phyloP scores from a whole-genome alignment of 2,797 vertebrate species.

The Eleutherodactylus coqui region DNA sequence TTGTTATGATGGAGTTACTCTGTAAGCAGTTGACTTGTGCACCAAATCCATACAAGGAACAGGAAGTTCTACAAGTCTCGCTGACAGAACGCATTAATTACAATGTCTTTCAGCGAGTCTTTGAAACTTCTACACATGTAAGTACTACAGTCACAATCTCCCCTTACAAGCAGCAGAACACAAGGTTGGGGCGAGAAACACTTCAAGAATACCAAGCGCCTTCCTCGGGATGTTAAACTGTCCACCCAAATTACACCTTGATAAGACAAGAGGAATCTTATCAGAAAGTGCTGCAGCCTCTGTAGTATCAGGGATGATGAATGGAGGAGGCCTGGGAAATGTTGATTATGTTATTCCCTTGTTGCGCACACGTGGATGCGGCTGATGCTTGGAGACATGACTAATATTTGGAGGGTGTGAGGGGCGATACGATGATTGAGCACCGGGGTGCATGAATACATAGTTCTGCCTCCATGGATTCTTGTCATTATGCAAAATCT shows the following conservation, averaged over 20 bases:
- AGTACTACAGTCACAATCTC: neutral
- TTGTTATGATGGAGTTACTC: neutral
- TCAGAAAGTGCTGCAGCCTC: neutral
- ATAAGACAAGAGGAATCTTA: conserved; percentile 27
- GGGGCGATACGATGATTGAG: conserved; percentile 25
- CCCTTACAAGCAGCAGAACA: neutral
- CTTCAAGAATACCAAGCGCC: conserved; percentile 4
- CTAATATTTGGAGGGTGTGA: conserved; percentile 2
- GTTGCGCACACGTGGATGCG: neutral
- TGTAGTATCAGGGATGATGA: conserved; percentile 36
- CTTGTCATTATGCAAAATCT: conserved; percentile 64
- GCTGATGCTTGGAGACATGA: conserved; percentile 47
- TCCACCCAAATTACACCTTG: conserved; percentile 13
- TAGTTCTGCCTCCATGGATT: conserved; percentile 41
- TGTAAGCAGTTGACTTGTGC: neutral
- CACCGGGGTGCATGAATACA: neutral
- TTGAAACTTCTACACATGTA: conserved; percentile 8
- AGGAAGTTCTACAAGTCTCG: conserved; percentile 31
- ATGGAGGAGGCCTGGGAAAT: conserved; percentile 8
- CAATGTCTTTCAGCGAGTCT: neutral
- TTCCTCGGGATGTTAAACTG: neutral
- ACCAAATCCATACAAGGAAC: neutral
- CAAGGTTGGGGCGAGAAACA: neutral
- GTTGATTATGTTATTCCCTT: conserved; percentile 41
- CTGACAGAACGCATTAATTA: no score